These are phyloP conservation scores for Caenorhabditis uteleia DNA, from an alignment of 2,888 invertebrate species.

Conservation along the genomic window DNA sequence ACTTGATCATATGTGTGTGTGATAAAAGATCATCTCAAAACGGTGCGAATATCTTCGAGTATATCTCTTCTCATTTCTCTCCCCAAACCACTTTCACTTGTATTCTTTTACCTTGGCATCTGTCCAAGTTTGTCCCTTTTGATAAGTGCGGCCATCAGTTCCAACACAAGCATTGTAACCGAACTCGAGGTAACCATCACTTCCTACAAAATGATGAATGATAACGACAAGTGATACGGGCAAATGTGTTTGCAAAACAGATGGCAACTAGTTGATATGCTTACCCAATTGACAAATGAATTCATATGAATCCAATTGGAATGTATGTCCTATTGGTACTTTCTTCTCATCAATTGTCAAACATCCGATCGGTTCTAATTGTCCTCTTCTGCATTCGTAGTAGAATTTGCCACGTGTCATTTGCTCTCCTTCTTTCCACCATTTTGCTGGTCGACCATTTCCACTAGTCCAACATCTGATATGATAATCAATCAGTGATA, in stretches of 20 bases:
- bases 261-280: too few relatives aligned
- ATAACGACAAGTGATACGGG: neutral
- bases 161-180: conserved; percentile 55
- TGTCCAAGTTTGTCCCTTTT: conserved; percentile 57
- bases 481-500: too few relatives aligned
- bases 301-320: conserved; percentile 52
- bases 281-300: conserved; percentile 39
- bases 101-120: conserved; percentile 47
- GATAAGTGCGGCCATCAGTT: conserved; percentile 36
- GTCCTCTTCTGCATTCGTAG: conserved; percentile 70
- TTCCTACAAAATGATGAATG: conserved; percentile 25
- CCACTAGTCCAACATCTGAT: conserved; percentile 60
- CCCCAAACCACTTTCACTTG: neutral
- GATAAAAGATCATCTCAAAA: neutral
- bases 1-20: conserved; percentile 2
- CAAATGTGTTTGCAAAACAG: too few relatives aligned
- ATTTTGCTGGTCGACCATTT: conserved; percentile 54
- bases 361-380: conserved; percentile 57
- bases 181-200: conserved; percentile 54
- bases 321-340: conserved; percentile 48
- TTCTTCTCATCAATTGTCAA: conserved; percentile 45
- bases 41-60: conserved; percentile 1
- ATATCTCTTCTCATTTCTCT: neutral
- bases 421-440: conserved; percentile 56
- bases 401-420: conserved; percentile 66